Percentiles rank a stretch among this genome's conserved stretches.
Conservation (phyloP, 2,888 invertebrate species). For the Emesis furor region DNA sequence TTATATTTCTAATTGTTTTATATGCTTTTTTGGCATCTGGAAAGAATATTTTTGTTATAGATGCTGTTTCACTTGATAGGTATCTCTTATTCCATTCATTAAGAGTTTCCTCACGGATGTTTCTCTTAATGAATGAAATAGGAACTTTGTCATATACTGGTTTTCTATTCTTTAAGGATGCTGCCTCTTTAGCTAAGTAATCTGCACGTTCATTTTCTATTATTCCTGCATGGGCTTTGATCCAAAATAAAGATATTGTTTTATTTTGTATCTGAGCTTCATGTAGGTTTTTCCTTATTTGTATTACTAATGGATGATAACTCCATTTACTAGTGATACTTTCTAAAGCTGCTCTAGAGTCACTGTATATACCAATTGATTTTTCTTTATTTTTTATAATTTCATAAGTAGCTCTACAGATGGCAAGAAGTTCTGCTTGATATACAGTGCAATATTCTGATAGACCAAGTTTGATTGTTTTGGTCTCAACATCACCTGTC, state of each 20-base stretch:
- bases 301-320: no score
- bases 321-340: background rate
- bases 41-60: no score
- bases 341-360: constrained; percentile 33
- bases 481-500: constrained; percentile 30
- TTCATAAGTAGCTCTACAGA: background rate
- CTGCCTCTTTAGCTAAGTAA: constrained; percentile 23
- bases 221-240: background rate
- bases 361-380: background rate
- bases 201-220: constrained; percentile 32
- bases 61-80: no score
- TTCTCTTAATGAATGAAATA: no score
- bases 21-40: no score
- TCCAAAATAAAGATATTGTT: constrained; percentile 31
- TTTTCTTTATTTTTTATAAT: background rate
- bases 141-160: no score
- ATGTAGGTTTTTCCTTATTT: no score
- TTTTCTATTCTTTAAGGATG: background rate
- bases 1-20: no score
- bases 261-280: no score
- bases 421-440: constrained; percentile 38
- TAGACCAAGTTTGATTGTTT: constrained; percentile 25
- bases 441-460: constrained; percentile 36
- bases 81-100: no score
- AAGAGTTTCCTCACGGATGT: no score